Percentiles rank a stretch among this genome's conserved stretches.
Evolutionary conservation across 1,140 invertebrate genomes (phyloP).

Genomic region (Antheraea mylitta): DNA sequence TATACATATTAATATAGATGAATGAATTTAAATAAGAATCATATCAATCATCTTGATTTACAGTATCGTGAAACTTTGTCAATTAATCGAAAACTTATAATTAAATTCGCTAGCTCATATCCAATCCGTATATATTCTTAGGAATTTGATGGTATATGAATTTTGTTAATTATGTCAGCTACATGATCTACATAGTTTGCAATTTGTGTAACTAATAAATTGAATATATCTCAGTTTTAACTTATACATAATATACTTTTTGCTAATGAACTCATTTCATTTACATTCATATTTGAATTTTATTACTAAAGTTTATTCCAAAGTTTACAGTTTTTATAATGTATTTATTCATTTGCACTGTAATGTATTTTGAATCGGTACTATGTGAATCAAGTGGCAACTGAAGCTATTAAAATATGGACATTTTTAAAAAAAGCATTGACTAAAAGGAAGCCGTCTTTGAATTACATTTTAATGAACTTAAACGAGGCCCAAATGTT

Average conservation of each 20-base stretch:
- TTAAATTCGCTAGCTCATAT: slow-evolving; percentile 13
- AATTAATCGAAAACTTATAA: slow-evolving; percentile 18
- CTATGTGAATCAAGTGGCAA: not conserved
- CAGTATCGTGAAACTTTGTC: slow-evolving; percentile 16
- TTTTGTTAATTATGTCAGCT: not conserved
- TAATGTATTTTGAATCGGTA: not conserved
- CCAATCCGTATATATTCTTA: not conserved
- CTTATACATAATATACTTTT: too few relatives aligned
- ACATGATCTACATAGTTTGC: not conserved
- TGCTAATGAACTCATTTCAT: too few relatives aligned
- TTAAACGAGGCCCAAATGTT: too few relatives aligned
- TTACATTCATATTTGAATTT: too few relatives aligned
- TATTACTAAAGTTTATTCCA: too few relatives aligned
- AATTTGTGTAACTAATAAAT: not conserved
- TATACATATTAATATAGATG: not conserved
- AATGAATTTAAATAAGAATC: too few relatives aligned
- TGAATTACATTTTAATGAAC: too few relatives aligned
- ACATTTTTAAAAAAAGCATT: too few relatives aligned
- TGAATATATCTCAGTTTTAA: not conserved
- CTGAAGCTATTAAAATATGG: not conserved
- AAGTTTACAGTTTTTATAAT: too few relatives aligned
- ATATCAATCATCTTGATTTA: not conserved
- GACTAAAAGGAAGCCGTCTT: too few relatives aligned
- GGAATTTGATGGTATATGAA: not conserved
- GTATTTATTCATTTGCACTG: too few relatives aligned